These are phyloP conservation scores for Campylomormyrus numenius DNA, from an alignment of 2,113 vertebrate species.

Conservation along the genomic window DNA sequence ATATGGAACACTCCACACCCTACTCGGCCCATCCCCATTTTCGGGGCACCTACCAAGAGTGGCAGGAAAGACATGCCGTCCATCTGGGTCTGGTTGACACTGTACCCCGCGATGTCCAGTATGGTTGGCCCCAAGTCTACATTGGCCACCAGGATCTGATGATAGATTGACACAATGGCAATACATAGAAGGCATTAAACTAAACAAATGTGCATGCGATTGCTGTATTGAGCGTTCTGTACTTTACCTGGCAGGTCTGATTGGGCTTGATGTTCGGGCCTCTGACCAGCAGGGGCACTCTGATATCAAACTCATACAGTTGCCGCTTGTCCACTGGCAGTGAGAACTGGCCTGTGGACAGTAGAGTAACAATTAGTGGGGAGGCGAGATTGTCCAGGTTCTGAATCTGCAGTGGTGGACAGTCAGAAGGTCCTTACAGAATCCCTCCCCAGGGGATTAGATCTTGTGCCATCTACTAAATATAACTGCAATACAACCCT, in stretches of 20 bases:
- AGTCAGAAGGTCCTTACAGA: background rate
- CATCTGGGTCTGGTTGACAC: slow-evolving; percentile 85
- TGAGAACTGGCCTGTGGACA: slow-evolving; percentile 82
- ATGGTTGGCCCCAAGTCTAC: slow-evolving; percentile 93
- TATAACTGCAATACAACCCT: background rate
- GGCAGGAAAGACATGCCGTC: slow-evolving; percentile 88
- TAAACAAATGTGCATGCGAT: background rate
- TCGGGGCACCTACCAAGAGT: slow-evolving; percentile 67
- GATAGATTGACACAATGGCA: background rate
- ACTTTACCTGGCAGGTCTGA: slow-evolving; percentile 75
- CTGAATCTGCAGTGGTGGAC: background rate
- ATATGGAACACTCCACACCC: background rate
- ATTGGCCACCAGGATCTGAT: slow-evolving; percentile 82
- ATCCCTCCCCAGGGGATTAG: background rate
- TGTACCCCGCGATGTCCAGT: slow-evolving; percentile 83
- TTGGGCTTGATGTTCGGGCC: slow-evolving; percentile 89
- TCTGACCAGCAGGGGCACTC: slow-evolving; percentile 87
- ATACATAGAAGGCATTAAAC: background rate
- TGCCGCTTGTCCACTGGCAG: slow-evolving; percentile 93
- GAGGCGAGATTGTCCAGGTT: background rate
- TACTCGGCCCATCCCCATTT: background rate
- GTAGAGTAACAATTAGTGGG: background rate
- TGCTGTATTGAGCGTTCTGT: background rate
- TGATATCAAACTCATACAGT: slow-evolving; percentile 96
- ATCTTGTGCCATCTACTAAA: background rate